A percentile compares a stretch with the other conserved stretches of the same genome.
phyloP scores from a whole-genome alignment of 2,888 invertebrate species.

The Drosophila anomalata region DNA sequence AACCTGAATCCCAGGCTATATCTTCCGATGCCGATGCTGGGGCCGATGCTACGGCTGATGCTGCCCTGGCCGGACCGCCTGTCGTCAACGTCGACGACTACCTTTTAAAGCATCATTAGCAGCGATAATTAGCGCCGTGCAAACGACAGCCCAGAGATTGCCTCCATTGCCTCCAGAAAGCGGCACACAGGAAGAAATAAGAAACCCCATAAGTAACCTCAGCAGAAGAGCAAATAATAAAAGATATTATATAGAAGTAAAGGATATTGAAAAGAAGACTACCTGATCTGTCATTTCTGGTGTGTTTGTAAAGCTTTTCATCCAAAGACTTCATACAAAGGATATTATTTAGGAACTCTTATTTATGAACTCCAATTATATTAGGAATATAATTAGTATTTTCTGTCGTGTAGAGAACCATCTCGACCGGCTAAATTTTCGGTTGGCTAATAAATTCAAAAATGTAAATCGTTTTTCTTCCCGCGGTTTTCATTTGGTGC shows the following conservation, averaged over 20 bases:
- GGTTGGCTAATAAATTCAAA: conserved; percentile 76
- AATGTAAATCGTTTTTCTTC: conserved; percentile 73
- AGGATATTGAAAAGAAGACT: not conserved
- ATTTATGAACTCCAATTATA: too few relatives aligned
- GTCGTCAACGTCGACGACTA: conserved; percentile 76
- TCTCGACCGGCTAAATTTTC: conserved; percentile 44
- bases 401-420: conserved; percentile 2
- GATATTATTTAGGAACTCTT: too few relatives aligned
- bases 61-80: conserved; percentile 57
- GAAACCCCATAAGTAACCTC: not conserved
- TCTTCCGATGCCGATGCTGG: conserved; percentile 23
- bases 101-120: conserved; percentile 81
- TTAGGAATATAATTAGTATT: not conserved
- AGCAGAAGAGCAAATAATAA: not conserved
- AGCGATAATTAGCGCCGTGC: conserved; percentile 79
- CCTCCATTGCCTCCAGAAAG: conserved; percentile 36
- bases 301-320: too few relatives aligned
- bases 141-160: conserved; percentile 73
- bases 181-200: conserved; percentile 9
- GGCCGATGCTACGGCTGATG: conserved; percentile 15
- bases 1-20: conserved; percentile 39
- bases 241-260: not conserved
- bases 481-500: conserved; percentile 31
- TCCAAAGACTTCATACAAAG: too few relatives aligned
- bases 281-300: not conserved